phyloP scores from a whole-genome alignment of 2,888 invertebrate species.

The Aphidoletes aphidimyza region DNA sequence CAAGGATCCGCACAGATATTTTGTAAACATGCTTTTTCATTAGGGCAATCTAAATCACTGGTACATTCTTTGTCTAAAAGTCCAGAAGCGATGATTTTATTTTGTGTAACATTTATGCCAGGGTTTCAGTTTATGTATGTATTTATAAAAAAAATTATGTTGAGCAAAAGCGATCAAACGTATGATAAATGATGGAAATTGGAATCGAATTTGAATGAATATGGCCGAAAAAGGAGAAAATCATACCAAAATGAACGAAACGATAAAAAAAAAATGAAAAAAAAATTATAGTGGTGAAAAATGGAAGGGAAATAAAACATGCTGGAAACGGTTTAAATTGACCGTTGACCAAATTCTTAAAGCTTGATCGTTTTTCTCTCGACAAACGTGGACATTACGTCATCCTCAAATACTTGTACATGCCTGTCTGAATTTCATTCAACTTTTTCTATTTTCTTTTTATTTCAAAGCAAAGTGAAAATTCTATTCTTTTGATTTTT shows the following conservation, averaged over 20 bases:
- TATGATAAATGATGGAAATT: constrained; percentile 47
- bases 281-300: constrained; percentile 53
- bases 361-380: constrained; percentile 56
- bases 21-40: constrained; percentile 91
- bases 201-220: constrained; percentile 56
- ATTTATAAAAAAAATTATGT: background rate
- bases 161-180: constrained; percentile 27
- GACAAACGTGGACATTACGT: background rate
- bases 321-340: background rate
- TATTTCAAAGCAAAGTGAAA: background rate
- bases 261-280: constrained; percentile 35
- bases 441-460: background rate
- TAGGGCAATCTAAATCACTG: constrained; percentile 90
- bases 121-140: background rate
- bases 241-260: constrained; percentile 54
- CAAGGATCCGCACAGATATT: constrained; percentile 92
- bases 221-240: constrained; percentile 56
- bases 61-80: constrained; percentile 84
- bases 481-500: background rate
- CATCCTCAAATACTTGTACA: constrained; percentile 46
- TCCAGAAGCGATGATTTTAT: constrained; percentile 44
- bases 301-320: constrained; percentile 56
- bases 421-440: constrained; percentile 36
- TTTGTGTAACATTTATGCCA: background rate
- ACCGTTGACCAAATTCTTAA: no score